Evolutionary conservation across 2,113 vertebrate genomes (phyloP).

Genomic region (Pongo pygmaeus): DNA sequence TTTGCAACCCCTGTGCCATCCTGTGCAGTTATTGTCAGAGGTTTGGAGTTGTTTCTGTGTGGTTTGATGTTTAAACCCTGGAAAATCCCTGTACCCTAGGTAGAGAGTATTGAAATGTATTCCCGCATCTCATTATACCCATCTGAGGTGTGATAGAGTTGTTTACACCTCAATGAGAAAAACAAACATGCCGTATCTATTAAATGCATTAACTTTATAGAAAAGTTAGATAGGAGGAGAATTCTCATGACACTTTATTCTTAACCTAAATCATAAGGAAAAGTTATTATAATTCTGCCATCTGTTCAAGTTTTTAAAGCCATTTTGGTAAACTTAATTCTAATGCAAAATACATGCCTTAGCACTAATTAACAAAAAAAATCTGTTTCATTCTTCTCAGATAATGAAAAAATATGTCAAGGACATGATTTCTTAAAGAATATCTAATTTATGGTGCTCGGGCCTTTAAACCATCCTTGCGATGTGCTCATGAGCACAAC

Average conservation of each 20-base stretch:
- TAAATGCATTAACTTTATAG: constrained; percentile 59
- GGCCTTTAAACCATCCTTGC: constrained; percentile 63
- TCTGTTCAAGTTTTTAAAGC: constrained; percentile 71
- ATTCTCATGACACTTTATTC: constrained; percentile 73
- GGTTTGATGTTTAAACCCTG: neutral
- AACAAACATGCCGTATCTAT: constrained; percentile 60
- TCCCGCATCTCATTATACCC: constrained; percentile 31
- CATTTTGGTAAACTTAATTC: constrained; percentile 66
- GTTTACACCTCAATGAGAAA: constrained; percentile 54
- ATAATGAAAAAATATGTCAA: constrained; percentile 59
- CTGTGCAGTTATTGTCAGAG: neutral
- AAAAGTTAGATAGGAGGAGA: constrained; percentile 62
- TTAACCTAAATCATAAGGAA: constrained; percentile 68
- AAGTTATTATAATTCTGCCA: constrained; percentile 76
- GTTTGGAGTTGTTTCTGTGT: neutral
- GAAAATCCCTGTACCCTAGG: neutral
- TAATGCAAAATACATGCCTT: constrained; percentile 69
- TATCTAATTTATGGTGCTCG: constrained; percentile 67
- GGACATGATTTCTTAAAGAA: constrained; percentile 66
- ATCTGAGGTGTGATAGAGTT: constrained; percentile 47
- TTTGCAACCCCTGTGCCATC: neutral
- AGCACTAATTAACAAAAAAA: constrained; percentile 72
- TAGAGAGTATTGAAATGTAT: neutral
- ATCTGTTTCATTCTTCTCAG: constrained; percentile 70
- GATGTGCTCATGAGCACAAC: constrained; percentile 43